Conservation (phyloP, 1,140 invertebrate species). For the Lanistes nyassanus region DNA sequence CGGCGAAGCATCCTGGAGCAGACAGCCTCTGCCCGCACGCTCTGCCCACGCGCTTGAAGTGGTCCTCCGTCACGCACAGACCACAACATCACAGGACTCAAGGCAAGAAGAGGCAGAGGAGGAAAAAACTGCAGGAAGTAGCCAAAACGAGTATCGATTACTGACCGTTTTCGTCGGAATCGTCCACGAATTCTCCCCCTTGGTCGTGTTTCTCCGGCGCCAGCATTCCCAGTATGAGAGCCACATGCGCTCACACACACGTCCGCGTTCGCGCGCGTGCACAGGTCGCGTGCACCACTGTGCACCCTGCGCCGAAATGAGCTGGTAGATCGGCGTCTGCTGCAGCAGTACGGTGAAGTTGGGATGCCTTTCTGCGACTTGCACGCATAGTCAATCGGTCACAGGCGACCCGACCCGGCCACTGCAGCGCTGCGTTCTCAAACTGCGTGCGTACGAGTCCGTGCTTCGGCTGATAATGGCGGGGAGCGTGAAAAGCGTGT, state of each 20-base stretch:
- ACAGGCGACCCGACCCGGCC: too few species aligned
- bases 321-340: too few species aligned
- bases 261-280: not conserved
- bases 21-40: not conserved
- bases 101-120: not conserved
- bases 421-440: too few species aligned
- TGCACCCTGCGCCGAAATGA: too few species aligned
- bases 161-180: not conserved
- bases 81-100: not conserved
- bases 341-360: too few species aligned
- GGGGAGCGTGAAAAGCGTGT: too few species aligned
- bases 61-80: not conserved
- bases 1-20: not conserved
- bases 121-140: not conserved
- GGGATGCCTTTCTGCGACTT: too few species aligned
- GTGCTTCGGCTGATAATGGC: too few species aligned
- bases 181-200: not conserved
- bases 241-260: not conserved
- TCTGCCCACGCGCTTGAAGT: not conserved
- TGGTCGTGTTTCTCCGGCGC: not conserved
- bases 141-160: not conserved
- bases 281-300: too few species aligned
- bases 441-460: too few species aligned
- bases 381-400: not conserved
- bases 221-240: not conserved